Percentiles rank a stretch among this genome's conserved stretches.
phyloP scores from a whole-genome alignment of 2,113 vertebrate species.

The Tachuris rubrigastra region DNA sequence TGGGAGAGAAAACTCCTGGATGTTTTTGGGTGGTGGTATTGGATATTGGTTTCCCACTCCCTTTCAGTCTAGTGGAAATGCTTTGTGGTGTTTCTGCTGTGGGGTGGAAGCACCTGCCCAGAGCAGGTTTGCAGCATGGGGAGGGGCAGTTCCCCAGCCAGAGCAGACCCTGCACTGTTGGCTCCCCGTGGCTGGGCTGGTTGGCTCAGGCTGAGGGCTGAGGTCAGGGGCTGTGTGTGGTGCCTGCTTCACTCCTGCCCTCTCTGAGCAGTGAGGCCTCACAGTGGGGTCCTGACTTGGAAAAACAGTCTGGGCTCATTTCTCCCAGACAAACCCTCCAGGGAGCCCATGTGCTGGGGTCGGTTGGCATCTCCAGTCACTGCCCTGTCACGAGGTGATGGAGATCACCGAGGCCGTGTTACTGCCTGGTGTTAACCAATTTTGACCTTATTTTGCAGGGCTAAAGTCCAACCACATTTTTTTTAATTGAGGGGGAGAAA shows the following conservation, averaged over 20 bases:
- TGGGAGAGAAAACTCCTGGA: neutral
- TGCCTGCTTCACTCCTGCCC: neutral
- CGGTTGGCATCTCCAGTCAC: neutral
- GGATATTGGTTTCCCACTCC: neutral
- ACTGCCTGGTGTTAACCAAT: neutral
- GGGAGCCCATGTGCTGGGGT: neutral
- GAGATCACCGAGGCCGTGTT: neutral
- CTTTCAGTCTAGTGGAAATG: neutral
- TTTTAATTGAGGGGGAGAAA: conserved; percentile 68
- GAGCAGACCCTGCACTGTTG: neutral
- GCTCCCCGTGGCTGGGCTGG: neutral
- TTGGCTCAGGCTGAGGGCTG: neutral
- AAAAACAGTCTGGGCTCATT: rapidly evolving
- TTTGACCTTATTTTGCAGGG: conserved; percentile 76
- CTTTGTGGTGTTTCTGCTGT: neutral
- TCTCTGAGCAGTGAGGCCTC: neutral
- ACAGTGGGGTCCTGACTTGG: neutral
- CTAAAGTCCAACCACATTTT: conserved; percentile 76
- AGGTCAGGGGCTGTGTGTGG: no score
- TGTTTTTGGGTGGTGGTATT: neutral
- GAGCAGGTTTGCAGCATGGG: neutral
- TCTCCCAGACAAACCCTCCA: neutral
- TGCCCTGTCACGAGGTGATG: neutral
- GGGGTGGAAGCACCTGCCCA: neutral
- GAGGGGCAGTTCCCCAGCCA: rapidly evolving